A percentile compares a stretch with the other conserved stretches of the same genome.
These are phyloP conservation scores for Hydrocynus forskahlii DNA, from an alignment of 2,797 vertebrate species.

Conservation along the genomic window DNA sequence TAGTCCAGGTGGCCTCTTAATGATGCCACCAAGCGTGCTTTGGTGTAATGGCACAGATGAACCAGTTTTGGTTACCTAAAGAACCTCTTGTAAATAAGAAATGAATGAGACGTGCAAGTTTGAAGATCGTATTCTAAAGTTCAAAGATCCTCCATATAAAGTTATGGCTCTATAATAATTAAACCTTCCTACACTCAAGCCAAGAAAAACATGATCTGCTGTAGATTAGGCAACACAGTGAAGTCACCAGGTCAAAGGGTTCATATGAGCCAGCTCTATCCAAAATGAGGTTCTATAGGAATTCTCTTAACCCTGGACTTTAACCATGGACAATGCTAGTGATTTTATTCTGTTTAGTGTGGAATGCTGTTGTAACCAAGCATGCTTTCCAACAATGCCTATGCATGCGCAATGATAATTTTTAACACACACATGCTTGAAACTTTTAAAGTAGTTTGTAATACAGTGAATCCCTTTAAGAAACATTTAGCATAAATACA, in stretches of 20 bases:
- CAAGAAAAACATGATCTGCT: background rate
- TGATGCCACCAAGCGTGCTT: background rate
- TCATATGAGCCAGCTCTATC: background rate
- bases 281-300: background rate
- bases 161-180: background rate
- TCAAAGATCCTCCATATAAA: too few species aligned
- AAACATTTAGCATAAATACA: background rate
- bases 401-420: background rate
- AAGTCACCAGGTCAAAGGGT: background rate
- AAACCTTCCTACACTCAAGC: background rate
- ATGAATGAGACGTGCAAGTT: background rate
- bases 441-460: background rate
- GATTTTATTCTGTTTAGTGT: slow-evolving; percentile 13
- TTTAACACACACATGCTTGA: background rate
- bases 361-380: slow-evolving; percentile 1
- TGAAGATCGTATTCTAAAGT: background rate
- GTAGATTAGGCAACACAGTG: background rate
- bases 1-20: background rate
- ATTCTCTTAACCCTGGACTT: background rate
- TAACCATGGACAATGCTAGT: background rate
- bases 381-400: slow-evolving; percentile 8
- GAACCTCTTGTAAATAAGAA: background rate
- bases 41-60: background rate
- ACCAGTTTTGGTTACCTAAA: background rate
- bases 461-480: background rate